phyloP scores from a whole-genome alignment of 1,140 invertebrate genomes.

The Zophobas morio region DNA sequence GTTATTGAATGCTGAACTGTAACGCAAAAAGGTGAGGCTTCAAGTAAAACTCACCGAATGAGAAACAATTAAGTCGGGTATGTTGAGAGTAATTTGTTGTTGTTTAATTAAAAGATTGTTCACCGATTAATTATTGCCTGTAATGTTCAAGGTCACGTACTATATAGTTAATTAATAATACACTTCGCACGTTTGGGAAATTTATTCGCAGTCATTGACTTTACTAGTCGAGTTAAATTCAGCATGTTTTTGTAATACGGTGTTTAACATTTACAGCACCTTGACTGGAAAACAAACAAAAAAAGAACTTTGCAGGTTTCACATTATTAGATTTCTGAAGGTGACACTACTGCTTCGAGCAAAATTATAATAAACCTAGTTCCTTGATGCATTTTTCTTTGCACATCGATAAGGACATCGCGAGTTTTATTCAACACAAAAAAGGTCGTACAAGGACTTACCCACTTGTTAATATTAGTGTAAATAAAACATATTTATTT shows the following conservation, averaged over 20 bases:
- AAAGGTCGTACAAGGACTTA: too few species aligned
- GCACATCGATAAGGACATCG: too few species aligned
- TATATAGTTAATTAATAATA: constrained; percentile 17
- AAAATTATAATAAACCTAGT: too few species aligned
- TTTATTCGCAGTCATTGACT: constrained; percentile 1
- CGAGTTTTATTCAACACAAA: too few species aligned
- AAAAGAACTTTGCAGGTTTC: neutral
- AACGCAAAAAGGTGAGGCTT: neutral
- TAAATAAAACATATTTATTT: too few species aligned
- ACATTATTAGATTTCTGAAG: neutral
- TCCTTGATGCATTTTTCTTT: too few species aligned
- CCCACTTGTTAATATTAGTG: too few species aligned
- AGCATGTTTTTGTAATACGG: too few species aligned
- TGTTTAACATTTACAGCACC: constrained; percentile 20
- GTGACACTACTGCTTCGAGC: neutral
- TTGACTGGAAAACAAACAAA: constrained; percentile 12
- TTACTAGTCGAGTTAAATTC: neutral
- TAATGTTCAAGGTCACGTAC: neutral
- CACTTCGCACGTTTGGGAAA: neutral
- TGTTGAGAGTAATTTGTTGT: constrained; percentile 16
- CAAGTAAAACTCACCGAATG: constrained; percentile 12
- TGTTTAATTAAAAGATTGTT: constrained; percentile 36
- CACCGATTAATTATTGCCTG: constrained; percentile 6
- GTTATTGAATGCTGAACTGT: neutral
- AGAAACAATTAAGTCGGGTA: constrained; percentile 28